These are phyloP conservation scores for Cavia aperea DNA, from an alignment of 2,113 vertebrate species.

Conservation along the genomic window DNA sequence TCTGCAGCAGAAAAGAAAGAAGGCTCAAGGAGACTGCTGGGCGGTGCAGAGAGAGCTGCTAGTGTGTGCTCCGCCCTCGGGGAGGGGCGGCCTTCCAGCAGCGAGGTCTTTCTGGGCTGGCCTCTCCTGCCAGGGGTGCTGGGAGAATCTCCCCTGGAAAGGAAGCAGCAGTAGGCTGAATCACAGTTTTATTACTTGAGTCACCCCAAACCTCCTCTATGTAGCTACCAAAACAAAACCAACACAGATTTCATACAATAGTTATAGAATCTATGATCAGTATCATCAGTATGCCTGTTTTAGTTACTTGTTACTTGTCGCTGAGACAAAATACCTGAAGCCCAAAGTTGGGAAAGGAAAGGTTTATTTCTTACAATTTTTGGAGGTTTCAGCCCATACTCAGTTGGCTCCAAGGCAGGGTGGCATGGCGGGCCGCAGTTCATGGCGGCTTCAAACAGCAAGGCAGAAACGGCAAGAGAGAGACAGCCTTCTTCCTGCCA, in stretches of 20 bases:
- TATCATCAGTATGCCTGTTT: not conserved
- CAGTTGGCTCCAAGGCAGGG: no score
- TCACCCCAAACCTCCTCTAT: not conserved
- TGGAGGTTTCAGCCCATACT: no score
- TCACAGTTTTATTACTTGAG: not conserved
- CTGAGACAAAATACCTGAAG: no score
- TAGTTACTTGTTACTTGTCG: no score
- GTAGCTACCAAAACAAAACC: not conserved
- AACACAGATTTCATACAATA: not conserved
- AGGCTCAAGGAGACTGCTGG: not conserved
- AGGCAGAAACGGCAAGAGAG: no score
- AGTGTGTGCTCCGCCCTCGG: not conserved
- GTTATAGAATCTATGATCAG: not conserved
- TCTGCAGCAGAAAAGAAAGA: not conserved
- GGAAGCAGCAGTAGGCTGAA: not conserved
- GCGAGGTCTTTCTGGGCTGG: not conserved
- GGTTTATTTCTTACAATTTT: no score
- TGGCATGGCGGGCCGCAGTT: no score
- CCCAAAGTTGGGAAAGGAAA: no score
- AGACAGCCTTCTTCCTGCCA: no score
- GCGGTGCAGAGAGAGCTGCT: not conserved
- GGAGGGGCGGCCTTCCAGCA: not conserved
- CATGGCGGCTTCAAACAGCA: no score
- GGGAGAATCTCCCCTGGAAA: not conserved
- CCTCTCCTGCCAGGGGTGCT: not conserved